These are phyloP conservation scores for Nomada lathburiana DNA, from an alignment of 2,888 invertebrate genomes.

Conservation along the genomic window DNA sequence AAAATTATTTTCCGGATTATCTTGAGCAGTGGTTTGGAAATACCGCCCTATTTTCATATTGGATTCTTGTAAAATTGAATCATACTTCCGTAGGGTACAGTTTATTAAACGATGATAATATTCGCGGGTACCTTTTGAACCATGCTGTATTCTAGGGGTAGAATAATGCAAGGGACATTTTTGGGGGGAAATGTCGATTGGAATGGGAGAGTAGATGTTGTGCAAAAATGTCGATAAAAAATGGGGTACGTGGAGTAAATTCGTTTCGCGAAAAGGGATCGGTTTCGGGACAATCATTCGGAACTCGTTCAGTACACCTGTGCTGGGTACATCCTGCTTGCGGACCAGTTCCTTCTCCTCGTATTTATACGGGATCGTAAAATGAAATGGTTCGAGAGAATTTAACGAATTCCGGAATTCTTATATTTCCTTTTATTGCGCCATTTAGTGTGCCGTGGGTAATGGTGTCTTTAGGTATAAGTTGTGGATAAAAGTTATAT, in stretches of 20 bases:
- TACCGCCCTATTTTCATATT: too few species aligned
- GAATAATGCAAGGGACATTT: neutral
- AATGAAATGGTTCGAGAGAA: slow-evolving; percentile 32
- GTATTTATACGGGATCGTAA: slow-evolving; percentile 34
- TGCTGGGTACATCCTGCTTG: neutral
- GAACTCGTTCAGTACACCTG: slow-evolving; percentile 29
- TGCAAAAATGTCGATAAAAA: slow-evolving; percentile 5
- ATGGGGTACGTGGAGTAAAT: neutral
- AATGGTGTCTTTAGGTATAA: neutral
- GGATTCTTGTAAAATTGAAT: too few species aligned
- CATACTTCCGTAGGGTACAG: too few species aligned
- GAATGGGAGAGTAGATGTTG: neutral
- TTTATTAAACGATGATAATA: too few species aligned
- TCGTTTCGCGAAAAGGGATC: neutral
- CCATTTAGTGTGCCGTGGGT: neutral
- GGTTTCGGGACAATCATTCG: neutral
- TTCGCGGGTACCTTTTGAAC: too few species aligned
- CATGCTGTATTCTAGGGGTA: too few species aligned
- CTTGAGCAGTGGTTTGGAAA: too few species aligned
- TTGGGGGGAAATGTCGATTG: neutral
- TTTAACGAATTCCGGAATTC: slow-evolving; percentile 38
- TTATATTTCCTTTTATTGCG: slow-evolving; percentile 29
- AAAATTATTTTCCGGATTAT: too few species aligned
- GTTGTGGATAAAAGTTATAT: slow-evolving; percentile 4
- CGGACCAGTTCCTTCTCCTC: neutral